Evolutionary conservation across 2,888 invertebrate species (phyloP), one percentile per base, ranked within the genome.

Genomic region (Phragmatobia fuliginosa): DNA sequence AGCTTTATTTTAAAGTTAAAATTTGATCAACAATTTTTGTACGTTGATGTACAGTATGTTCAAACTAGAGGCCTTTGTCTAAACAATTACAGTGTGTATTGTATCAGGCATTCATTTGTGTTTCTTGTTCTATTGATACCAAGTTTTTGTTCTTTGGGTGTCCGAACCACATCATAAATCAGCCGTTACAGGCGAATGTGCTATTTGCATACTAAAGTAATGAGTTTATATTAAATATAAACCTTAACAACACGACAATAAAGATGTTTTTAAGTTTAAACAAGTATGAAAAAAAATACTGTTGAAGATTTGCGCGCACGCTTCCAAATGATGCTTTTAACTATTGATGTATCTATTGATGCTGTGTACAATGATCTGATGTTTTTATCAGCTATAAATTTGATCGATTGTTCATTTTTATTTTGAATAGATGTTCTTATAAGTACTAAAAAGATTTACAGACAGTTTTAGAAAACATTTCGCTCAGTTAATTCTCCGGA

Each of bases 141-240:
- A 83, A 85, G 90, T 90, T 92, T 93, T 92, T 93, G 92, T 92
- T 91, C 86, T 87, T 84, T 93, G 91, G 91, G 91, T 93, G 93
- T 93, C 88, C 90, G 91, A 88, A 92, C 92, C 92, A 89, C 92
- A 93, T 91, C 94, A 94, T 94, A 94, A 94, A 94, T 94, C 94
- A 94, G 89, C 85, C 84, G 87, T 87, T 90, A 88, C 84, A 84
- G 85, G 83, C 81, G 74, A 85, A 81, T 79, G 77, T 77, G 71
- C 80, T 81, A 80, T 81, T 84, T 82, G 81, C 81, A 81, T 84
- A 78, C 78, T 68, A 79, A 58, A 76, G 45, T 71, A 62, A 31
- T 62, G 41, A 32, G 52, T 74, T 71, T 62, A 62, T 49, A 60
- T 32, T 66, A 3, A 89, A 72, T 87, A 84, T 84, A 68, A 74